These are phyloP conservation scores for Azorinus chamasolen DNA, from an alignment of 2,888 invertebrate genomes.

Conservation along the genomic window DNA sequence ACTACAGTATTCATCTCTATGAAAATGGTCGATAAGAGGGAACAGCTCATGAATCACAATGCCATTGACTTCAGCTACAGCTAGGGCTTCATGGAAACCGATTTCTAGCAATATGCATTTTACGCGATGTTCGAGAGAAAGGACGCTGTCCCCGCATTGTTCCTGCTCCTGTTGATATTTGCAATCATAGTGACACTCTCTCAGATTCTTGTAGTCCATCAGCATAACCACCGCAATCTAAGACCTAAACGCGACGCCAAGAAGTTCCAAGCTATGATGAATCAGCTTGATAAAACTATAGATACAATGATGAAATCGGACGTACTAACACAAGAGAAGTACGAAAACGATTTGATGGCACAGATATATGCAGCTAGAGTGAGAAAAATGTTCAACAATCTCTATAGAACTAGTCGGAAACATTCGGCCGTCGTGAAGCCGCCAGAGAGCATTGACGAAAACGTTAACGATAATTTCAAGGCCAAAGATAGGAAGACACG, in stretches of 20 bases:
- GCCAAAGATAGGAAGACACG: too few species aligned
- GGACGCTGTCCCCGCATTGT: conserved; percentile 47
- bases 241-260: conserved; percentile 24
- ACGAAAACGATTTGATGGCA: conserved; percentile 22
- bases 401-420: background rate
- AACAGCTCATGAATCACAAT: too few species aligned
- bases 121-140: conserved; percentile 53
- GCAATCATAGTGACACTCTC: conserved; percentile 57
- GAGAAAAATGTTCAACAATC: background rate
- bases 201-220: conserved; percentile 62
- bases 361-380: conserved; percentile 28
- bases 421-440: too few species aligned
- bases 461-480: too few species aligned
- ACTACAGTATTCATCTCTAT: too few species aligned
- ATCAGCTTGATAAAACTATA: conserved; percentile 40
- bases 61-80: too few species aligned
- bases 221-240: conserved; percentile 34
- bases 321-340: conserved; percentile 20
- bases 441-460: too few species aligned
- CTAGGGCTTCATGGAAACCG: too few species aligned
- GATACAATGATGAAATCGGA: conserved; percentile 47
- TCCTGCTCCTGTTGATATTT: conserved; percentile 43
- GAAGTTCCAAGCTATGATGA: conserved; percentile 27
- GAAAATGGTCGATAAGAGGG: too few species aligned
- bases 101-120: too few species aligned